Percentiles rank a stretch among this genome's conserved stretches.
Evolutionary conservation across 64 coral and sea anemone species (phyloP).

Genomic region (Stichodactyla helianthus): DNA sequence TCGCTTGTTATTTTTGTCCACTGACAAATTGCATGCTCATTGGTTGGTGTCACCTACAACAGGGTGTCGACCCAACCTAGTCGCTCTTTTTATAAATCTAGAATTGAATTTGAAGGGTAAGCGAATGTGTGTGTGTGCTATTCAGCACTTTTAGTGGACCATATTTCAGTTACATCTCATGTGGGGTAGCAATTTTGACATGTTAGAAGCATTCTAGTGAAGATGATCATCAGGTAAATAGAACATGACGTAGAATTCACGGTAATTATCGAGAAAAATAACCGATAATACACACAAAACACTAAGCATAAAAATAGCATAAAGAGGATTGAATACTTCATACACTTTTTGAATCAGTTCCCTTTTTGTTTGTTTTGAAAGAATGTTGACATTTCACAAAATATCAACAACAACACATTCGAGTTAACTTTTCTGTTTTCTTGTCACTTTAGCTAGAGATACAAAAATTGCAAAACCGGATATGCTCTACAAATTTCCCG

Average conservation of each 20-base stretch:
- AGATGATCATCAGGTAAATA: not conserved
- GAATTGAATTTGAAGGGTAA: not conserved
- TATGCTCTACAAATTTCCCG: conserved; percentile 48
- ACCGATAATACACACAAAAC: not conserved
- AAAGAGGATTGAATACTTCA: not conserved
- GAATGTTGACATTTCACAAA: not conserved
- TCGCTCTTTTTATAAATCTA: too few relatives aligned
- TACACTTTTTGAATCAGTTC: not conserved
- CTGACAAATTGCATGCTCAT: not conserved
- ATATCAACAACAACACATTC: not conserved
- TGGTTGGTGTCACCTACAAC: not conserved
- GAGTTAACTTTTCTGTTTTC: conserved; percentile 15
- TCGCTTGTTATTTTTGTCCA: not conserved
- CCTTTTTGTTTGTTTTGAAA: not conserved
- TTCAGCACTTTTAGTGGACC: not conserved
- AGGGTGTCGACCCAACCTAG: not conserved
- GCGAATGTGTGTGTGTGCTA: not conserved
- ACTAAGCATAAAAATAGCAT: not conserved
- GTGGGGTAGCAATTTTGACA: not conserved
- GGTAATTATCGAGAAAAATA: not conserved
- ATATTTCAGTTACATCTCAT: too few relatives aligned
- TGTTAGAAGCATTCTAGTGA: not conserved
- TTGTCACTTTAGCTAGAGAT: conserved; percentile 59
- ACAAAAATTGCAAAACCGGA: conserved; percentile 63
- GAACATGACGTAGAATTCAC: not conserved